These are phyloP conservation scores for Pipistrellus pipistrellus DNA, from an alignment of 2,797 vertebrate species.

Conservation along the genomic window DNA sequence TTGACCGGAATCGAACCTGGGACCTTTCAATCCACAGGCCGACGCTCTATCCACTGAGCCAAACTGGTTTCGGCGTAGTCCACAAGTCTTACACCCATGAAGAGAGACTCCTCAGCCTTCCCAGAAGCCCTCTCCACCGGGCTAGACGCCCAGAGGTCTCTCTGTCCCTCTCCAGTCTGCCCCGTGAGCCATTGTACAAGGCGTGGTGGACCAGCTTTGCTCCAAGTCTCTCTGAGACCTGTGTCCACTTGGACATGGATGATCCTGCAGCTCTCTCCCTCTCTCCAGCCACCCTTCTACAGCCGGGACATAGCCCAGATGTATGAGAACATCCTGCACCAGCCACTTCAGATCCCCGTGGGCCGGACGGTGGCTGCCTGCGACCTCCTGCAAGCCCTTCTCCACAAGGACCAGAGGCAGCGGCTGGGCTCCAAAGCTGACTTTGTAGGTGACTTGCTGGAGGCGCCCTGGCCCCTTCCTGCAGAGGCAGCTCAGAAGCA, in stretches of 20 bases:
- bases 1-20: too few relatives aligned
- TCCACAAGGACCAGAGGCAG: conserved; percentile 96
- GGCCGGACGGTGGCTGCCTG: conserved; percentile 94
- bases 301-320: conserved; percentile 95
- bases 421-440: conserved; percentile 96
- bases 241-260: background rate
- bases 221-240: background rate
- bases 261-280: background rate
- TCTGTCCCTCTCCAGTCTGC: background rate
- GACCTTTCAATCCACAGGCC: too few relatives aligned
- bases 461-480: background rate
- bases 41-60: too few relatives aligned
- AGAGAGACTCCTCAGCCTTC: background rate
- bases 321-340: conserved; percentile 97
- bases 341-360: conserved; percentile 93
- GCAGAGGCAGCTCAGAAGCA: background rate
- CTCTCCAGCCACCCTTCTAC: conserved; percentile 96
- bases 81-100: background rate
- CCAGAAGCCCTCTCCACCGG: background rate
- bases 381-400: conserved; percentile 94
- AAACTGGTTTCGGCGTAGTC: background rate
- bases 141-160: background rate
- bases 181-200: accelerated
- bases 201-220: background rate
- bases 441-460: conserved; percentile 91